Percentiles rank a stretch among this genome's conserved stretches.
phyloP scores from a whole-genome alignment of 2,888 invertebrate genomes.

The Ormyrus nitidulus region DNA sequence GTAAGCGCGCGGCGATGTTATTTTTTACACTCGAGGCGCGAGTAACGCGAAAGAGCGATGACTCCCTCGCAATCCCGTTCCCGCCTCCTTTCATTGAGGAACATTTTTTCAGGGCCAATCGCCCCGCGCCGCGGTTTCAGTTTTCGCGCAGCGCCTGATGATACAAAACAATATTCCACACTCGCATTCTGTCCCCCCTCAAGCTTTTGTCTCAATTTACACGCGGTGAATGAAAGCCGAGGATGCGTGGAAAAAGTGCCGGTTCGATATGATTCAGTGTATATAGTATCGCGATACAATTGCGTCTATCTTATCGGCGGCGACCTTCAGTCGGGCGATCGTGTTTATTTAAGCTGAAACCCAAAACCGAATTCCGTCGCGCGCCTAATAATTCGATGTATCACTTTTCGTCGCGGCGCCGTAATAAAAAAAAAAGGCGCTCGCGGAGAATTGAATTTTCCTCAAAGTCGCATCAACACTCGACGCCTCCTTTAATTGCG shows the following conservation, averaged over 20 bases:
- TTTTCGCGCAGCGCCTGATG: background rate
- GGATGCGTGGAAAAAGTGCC: background rate
- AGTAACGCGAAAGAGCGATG: background rate
- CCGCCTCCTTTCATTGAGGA: slow-evolving; percentile 26
- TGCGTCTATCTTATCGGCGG: background rate
- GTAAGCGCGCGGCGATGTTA: background rate
- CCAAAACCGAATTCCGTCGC: background rate
- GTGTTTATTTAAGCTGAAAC: background rate
- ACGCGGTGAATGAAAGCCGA: background rate
- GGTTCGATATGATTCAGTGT: background rate
- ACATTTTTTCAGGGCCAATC: slow-evolving; percentile 19
- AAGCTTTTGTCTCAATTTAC: too few relatives aligned
- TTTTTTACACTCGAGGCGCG: background rate
- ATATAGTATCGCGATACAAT: background rate
- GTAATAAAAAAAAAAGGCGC: background rate
- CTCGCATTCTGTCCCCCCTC: too few relatives aligned
- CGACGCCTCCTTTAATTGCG: slow-evolving; percentile 40
- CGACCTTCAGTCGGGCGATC: too few relatives aligned
- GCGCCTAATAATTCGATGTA: background rate
- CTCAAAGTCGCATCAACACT: slow-evolving; percentile 31
- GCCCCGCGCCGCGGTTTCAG: too few relatives aligned
- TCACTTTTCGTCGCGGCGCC: slow-evolving; percentile 9
- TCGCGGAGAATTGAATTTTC: background rate
- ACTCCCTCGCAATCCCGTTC: background rate
- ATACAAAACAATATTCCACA: too few relatives aligned